phyloP scores from a whole-genome alignment of 2,113 vertebrate species.

The Sorex fumeus region DNA sequence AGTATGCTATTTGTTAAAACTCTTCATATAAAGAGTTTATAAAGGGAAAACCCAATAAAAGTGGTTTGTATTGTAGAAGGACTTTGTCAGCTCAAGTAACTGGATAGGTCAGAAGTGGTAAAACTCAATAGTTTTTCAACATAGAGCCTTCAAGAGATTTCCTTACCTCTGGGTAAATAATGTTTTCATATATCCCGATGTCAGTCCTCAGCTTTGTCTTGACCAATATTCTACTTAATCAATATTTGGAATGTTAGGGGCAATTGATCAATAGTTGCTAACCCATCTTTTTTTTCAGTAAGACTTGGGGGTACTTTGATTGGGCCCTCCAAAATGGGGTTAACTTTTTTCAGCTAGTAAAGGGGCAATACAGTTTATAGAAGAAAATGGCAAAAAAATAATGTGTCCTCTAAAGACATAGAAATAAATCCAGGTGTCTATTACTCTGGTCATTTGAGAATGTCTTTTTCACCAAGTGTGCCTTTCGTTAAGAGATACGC shows the following conservation, averaged over 20 bases:
- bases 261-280: too few species aligned
- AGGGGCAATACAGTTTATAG: neutral
- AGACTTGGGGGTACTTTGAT: neutral
- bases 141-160: neutral
- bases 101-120: neutral
- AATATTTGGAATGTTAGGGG: too few species aligned
- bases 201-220: neutral
- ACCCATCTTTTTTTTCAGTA: neutral
- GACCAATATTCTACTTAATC: neutral
- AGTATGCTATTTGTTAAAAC: constrained; percentile 13
- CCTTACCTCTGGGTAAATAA: neutral
- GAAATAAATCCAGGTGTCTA: neutral
- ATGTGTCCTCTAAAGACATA: neutral
- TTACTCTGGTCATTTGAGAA: neutral
- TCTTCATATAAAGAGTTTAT: neutral
- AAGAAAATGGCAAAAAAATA: neutral
- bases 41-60: constrained; percentile 33
- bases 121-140: neutral
- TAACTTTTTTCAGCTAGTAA: too few species aligned
- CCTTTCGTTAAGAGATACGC: neutral
- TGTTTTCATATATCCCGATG: neutral
- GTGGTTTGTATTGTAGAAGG: neutral
- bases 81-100: constrained; percentile 41
- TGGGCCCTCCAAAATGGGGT: neutral
- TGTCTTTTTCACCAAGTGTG: neutral